Base-by-base conservation (phyloP, 2,888 invertebrate genomes). In the Danaus chrysippus region DNA sequence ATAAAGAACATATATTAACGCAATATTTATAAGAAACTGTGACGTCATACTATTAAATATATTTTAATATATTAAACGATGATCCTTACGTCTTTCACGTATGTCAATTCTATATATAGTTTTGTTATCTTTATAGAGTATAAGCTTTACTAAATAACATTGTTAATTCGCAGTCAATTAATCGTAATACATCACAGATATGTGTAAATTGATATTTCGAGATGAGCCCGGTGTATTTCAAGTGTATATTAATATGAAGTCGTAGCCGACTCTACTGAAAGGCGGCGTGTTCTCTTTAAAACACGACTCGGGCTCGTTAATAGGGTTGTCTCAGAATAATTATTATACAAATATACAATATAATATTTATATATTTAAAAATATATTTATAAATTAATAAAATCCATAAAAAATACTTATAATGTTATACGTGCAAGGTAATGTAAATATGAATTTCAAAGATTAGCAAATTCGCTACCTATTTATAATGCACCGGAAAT, bases 211-310 rank as follows among this genome's bases (percentile, higher is more conserved):
- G 79, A 80, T 77, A 80, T 73, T 73, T 73, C 74, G 69, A 74
- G 69, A 71, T 70, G 72, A 72, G 69, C 64, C 68, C 69, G 66
- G 59, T 60, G 64, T 61, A 69, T 65, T 76, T 84, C 84, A 82
- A 86, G 84, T 84, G 84, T 76, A 79, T 79, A 82, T 84, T 79
- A 77, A 80, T 80, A 81, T 76, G 76, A 71, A 73, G 66, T 67
- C 70, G 71, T 71, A 70, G 71, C 77, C 75, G 77, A 78, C 73
- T 76, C 76, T 77, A 76, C 73, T 75, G 81, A 76, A 79, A 76
- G 74, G 72, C 76, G 78, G 84, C 82, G 84, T 83, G 85, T 83
- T 86, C 84, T 86, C 83, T 83, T 86, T 81, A 84, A 72, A 70
- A 70, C 69, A 70, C 70, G 68, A 67, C 65, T 68, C 59, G 61